Evolutionary conservation across 2,888 invertebrate species (phyloP).

Genomic region (Acronicta aceris): DNA sequence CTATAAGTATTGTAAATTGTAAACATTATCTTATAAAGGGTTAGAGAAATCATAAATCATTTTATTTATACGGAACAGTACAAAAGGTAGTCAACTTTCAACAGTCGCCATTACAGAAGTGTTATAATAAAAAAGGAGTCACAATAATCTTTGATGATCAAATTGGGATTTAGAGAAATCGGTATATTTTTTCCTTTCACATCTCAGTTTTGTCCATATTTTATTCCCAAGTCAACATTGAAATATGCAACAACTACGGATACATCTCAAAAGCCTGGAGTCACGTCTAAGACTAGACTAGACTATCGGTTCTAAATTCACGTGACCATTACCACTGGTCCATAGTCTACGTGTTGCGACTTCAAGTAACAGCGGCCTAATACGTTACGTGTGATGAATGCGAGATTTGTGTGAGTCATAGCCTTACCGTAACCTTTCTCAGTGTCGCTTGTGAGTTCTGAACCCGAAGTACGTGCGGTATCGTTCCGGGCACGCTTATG

Average conservation of each 20-base stretch:
- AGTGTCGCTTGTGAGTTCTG: slow-evolving; percentile 23
- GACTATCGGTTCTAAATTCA: slow-evolving; percentile 32
- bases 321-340: slow-evolving; percentile 31
- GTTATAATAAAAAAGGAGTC: too few species aligned
- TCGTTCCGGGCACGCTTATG: slow-evolving; percentile 16
- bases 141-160: too few species aligned
- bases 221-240: slow-evolving; percentile 13
- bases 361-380: slow-evolving; percentile 25
- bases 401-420: slow-evolving; percentile 19
- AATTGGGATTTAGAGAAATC: too few species aligned
- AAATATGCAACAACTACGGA: slow-evolving; percentile 8
- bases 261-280: slow-evolving; percentile 8
- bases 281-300: slow-evolving; percentile 12
- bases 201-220: slow-evolving; percentile 10
- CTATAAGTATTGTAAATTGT: not conserved
- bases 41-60: too few species aligned
- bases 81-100: too few species aligned
- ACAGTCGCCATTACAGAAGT: too few species aligned
- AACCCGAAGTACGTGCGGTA: slow-evolving; percentile 21
- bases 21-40: not conserved
- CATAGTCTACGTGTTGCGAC: slow-evolving; percentile 24
- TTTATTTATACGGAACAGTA: too few species aligned
- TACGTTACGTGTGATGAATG: slow-evolving; percentile 46
- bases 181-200: not conserved
- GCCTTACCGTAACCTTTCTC: slow-evolving; percentile 14